A percentile compares a stretch with the other conserved stretches of the same genome.
These are phyloP conservation scores for Pyrrhosoma nymphula DNA, from an alignment of 2,888 invertebrate genomes.

Conservation along the genomic window DNA sequence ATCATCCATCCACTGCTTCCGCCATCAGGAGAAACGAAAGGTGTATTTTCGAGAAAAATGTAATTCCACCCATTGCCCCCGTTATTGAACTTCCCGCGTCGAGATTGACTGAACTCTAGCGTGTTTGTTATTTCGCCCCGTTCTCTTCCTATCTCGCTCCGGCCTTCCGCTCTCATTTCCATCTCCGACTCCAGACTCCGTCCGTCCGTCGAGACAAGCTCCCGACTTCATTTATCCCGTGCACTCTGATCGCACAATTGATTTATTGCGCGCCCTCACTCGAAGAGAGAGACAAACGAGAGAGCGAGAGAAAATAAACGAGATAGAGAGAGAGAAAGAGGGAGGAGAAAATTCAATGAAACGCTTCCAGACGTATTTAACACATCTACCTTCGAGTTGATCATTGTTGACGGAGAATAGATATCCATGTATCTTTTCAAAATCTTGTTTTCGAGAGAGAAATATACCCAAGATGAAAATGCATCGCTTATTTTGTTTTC, in stretches of 20 bases:
- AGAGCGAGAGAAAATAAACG: background rate
- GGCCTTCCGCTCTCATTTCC: background rate
- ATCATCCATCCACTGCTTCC: background rate
- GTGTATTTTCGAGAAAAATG: background rate
- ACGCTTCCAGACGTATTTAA: background rate
- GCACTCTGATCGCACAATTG: background rate
- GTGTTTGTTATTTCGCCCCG: background rate
- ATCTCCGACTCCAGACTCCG: background rate
- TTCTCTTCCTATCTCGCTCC: background rate
- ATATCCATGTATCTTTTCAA: background rate
- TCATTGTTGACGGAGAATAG: background rate
- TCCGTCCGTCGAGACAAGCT: background rate
- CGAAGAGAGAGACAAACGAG: background rate
- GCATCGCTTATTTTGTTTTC: no score
- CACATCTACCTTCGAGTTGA: background rate
- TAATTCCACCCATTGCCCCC: background rate
- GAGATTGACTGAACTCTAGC: background rate
- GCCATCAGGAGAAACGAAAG: background rate
- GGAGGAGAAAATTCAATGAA: conserved; percentile 11
- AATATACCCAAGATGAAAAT: no score
- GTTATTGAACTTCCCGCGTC: conserved; percentile 21
- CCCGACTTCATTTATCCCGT: background rate
- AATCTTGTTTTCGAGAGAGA: no score
- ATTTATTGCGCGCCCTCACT: background rate
- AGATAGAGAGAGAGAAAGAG: background rate